Evolutionary conservation across 2,113 vertebrate species (phyloP).

Genomic region (Etia nguti): DNA sequence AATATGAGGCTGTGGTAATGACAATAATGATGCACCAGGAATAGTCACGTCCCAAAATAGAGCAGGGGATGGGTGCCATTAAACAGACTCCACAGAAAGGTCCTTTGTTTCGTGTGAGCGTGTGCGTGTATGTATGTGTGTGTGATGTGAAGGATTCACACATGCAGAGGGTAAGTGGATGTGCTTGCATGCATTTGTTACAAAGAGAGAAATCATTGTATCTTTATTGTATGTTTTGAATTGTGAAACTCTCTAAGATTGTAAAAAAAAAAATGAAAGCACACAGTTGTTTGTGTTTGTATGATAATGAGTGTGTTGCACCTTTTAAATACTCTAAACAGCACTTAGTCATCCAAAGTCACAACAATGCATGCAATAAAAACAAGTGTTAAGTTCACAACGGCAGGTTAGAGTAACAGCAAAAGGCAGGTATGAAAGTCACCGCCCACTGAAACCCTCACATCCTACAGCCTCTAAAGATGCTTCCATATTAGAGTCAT

Average conservation of each 20-base stretch:
- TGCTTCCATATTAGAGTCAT: not conserved
- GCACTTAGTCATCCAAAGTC: not conserved
- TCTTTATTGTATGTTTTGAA: not conserved
- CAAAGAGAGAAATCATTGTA: not conserved
- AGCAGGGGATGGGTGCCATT: conserved; percentile 37
- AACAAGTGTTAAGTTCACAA: not conserved
- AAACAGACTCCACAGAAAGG: conserved; percentile 36
- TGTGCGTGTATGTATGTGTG: not conserved
- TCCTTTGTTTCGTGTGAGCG: conserved; percentile 22
- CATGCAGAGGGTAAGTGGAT: not conserved
- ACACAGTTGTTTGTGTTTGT: not conserved
- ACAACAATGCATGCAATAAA: not conserved
- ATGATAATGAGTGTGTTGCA: not conserved
- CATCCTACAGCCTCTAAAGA: not conserved
- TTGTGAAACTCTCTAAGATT: not conserved
- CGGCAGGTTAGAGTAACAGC: not conserved
- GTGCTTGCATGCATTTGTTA: not conserved
- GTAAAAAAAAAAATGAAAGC: not conserved
- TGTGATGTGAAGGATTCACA: not conserved
- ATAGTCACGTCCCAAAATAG: conserved; percentile 52
- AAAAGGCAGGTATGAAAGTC: not conserved
- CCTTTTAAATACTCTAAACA: not conserved
- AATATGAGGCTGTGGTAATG: conserved; percentile 44
- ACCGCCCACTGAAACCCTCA: not conserved
- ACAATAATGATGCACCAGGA: conserved; percentile 48